phyloP scores from a whole-genome alignment of 2,888 invertebrate species.

The Xestia c-nigrum region DNA sequence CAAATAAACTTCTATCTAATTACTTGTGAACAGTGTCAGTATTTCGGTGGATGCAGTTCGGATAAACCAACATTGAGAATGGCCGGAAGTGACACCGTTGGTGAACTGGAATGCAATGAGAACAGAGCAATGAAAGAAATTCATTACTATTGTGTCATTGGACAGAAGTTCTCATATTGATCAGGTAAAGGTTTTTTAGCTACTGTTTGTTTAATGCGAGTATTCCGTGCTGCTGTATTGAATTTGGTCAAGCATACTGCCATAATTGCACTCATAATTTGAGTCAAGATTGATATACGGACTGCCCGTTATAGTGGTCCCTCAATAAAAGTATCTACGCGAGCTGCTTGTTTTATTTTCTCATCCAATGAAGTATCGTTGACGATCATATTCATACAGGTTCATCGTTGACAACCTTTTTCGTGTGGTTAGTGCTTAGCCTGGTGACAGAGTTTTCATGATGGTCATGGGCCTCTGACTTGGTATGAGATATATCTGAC shows the following conservation, averaged over 20 bases:
- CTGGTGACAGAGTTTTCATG: no score
- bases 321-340: background rate
- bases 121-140: slow-evolving; percentile 74
- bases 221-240: background rate
- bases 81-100: slow-evolving; percentile 69
- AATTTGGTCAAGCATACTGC: background rate
- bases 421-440: no score
- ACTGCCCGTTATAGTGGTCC: background rate
- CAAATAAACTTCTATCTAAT: slow-evolving; percentile 53
- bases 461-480: no score
- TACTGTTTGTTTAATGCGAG: background rate
- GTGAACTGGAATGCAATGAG: slow-evolving; percentile 77
- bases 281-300: background rate
- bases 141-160: slow-evolving; percentile 76
- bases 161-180: slow-evolving; percentile 59
- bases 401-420: no score
- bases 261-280: background rate
- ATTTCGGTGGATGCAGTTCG: slow-evolving; percentile 53
- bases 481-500: no score
- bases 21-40: slow-evolving; percentile 69
- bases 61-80: slow-evolving; percentile 62
- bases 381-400: no score
- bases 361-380: background rate
- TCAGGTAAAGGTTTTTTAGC: slow-evolving; percentile 29
- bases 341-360: background rate